Conservation (phyloP, 2,888 invertebrate species). For the Tolmerus cingulatus region DNA sequence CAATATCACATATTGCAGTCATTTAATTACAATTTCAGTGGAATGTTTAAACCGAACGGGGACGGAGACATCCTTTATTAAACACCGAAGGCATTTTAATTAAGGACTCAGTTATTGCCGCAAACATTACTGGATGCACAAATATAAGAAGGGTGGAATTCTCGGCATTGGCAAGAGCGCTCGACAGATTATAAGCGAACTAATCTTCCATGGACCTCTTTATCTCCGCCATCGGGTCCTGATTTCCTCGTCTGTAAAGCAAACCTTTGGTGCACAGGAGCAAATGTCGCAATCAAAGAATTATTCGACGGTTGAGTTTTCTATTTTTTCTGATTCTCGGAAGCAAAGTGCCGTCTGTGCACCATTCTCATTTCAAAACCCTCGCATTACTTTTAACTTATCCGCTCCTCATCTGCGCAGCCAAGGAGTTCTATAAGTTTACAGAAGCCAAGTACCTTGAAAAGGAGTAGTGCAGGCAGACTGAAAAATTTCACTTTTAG, state of each 20-base stretch:
- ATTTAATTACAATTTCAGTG: not conserved
- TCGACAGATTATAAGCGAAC: constrained; percentile 32
- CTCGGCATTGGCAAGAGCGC: not conserved
- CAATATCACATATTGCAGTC: not conserved
- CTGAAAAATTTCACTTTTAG: constrained; percentile 38
- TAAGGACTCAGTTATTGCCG: not conserved
- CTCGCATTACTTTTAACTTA: constrained; percentile 16
- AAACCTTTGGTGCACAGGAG: constrained; percentile 40
- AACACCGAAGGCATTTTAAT: not conserved
- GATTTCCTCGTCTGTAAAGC: not conserved
- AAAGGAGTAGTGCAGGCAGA: not conserved
- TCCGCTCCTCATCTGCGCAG: not conserved
- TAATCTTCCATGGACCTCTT: constrained; percentile 20
- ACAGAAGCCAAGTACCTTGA: constrained; percentile 16
- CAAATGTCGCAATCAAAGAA: constrained; percentile 47
- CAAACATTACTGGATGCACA: not conserved
- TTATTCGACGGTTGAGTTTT: constrained; percentile 23
- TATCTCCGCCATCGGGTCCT: not conserved
- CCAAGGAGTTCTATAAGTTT: constrained; percentile 17
- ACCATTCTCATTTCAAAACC: constrained; percentile 25
- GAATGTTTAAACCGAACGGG: not conserved
- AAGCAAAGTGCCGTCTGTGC: constrained; percentile 22
- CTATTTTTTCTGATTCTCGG: not conserved
- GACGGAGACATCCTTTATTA: not conserved
- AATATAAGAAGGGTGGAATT: not conserved